Conservation (phyloP, 2,888 invertebrate species). For the Allophyes oxyacanthae region DNA sequence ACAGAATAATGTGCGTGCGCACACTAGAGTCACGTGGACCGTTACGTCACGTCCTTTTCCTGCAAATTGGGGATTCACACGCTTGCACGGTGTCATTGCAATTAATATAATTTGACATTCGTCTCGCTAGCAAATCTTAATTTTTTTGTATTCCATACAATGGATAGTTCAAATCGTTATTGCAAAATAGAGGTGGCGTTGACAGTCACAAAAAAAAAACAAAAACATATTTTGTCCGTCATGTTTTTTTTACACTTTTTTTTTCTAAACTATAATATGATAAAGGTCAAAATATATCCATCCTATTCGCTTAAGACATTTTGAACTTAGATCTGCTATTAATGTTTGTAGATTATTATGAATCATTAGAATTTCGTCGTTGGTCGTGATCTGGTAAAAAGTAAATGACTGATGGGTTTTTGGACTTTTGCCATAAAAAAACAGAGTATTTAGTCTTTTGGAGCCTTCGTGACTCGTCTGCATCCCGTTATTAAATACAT, state of each 20-base stretch:
- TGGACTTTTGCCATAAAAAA: slow-evolving; percentile 7
- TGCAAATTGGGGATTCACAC: slow-evolving; percentile 54
- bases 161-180: slow-evolving; percentile 44
- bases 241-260: slow-evolving; percentile 7
- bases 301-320: not conserved
- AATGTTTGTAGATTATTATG: not conserved
- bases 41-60: slow-evolving; percentile 56
- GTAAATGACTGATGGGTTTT: slow-evolving; percentile 3
- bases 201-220: slow-evolving; percentile 40
- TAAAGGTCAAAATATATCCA: not conserved
- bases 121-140: slow-evolving; percentile 53
- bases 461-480: slow-evolving; percentile 25
- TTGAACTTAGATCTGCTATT: not conserved
- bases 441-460: slow-evolving; percentile 14
- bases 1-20: slow-evolving; percentile 42
- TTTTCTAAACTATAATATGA: not conserved
- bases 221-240: not conserved
- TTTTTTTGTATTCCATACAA: slow-evolving; percentile 43
- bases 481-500: slow-evolving; percentile 33
- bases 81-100: slow-evolving; percentile 55
- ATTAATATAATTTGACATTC: slow-evolving; percentile 59
- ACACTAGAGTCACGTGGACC: slow-evolving; percentile 27
- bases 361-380: slow-evolving; percentile 5
- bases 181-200: slow-evolving; percentile 42
- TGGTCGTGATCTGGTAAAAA: slow-evolving; percentile 6